Evolutionary conservation across 2,888 invertebrate genomes (phyloP).

Genomic region (Ormyrus thymus): DNA sequence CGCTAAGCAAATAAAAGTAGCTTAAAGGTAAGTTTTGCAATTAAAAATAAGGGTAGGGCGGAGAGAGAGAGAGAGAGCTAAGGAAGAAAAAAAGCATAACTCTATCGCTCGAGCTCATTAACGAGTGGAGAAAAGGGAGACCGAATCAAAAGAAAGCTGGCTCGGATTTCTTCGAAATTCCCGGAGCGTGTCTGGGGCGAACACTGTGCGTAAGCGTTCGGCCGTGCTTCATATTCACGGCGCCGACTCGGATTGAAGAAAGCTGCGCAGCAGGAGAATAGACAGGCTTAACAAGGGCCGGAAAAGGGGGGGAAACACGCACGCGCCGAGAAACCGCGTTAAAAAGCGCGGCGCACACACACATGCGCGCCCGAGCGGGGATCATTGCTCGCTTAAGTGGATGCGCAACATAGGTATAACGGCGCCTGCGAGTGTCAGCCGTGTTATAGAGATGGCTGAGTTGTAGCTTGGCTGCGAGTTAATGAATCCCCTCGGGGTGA

Average conservation of each 20-base stretch:
- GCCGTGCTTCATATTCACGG: neutral
- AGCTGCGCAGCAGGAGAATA: neutral
- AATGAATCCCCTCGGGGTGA: conserved; percentile 61
- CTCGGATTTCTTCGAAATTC: neutral
- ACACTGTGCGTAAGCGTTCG: neutral
- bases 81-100: neutral
- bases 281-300: conserved; percentile 23
- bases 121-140: neutral
- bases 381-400: conserved; percentile 30
- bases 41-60: no score
- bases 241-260: neutral
- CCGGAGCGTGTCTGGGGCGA: no score
- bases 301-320: conserved; percentile 11
- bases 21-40: no score
- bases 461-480: conserved; percentile 32
- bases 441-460: no score
- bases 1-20: no score
- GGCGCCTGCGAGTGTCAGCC: neutral
- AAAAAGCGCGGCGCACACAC: conserved; percentile 13
- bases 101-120: conserved; percentile 16
- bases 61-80: neutral
- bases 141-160: neutral
- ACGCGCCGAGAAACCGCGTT: conserved; percentile 16
- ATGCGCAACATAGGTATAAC: conserved; percentile 1
- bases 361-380: neutral